A percentile compares a stretch with the other conserved stretches of the same genome.
Conservation (phyloP, 2,888 invertebrate genomes). For the Arge pagana region DNA sequence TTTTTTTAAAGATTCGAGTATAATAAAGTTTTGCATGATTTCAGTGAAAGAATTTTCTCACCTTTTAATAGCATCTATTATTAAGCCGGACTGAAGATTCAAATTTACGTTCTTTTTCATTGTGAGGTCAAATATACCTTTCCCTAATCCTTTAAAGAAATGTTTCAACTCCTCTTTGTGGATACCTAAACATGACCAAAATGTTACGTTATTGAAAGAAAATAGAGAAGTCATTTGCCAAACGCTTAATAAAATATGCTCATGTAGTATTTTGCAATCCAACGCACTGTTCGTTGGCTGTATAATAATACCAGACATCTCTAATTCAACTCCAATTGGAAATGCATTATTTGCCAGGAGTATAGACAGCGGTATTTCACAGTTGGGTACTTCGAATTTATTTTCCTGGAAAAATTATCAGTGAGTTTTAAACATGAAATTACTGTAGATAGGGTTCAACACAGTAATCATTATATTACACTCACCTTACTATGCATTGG, state of each 20-base stretch:
- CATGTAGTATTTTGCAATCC: too few species aligned
- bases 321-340: slow-evolving; percentile 68
- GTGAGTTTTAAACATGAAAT: neutral
- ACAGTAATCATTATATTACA: slow-evolving; percentile 13
- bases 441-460: neutral
- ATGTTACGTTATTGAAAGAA: neutral
- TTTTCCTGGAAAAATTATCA: slow-evolving; percentile 32
- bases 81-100: slow-evolving; percentile 67
- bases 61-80: slow-evolving; percentile 70
- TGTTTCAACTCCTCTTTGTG: slow-evolving; percentile 69
- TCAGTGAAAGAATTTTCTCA: too few species aligned
- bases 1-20: too few species aligned
- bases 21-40: too few species aligned
- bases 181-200: slow-evolving; percentile 50
- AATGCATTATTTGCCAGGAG: slow-evolving; percentile 63
- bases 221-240: slow-evolving; percentile 13
- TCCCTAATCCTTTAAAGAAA: slow-evolving; percentile 71
- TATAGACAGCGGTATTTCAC: slow-evolving; percentile 59
- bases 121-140: slow-evolving; percentile 69
- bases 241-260: too few species aligned
- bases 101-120: slow-evolving; percentile 65
- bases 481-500: slow-evolving; percentile 11
- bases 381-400: slow-evolving; percentile 42
- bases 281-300: slow-evolving; percentile 69
- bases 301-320: slow-evolving; percentile 70